Conservation (phyloP, 2,113 vertebrate genomes). For the Tringa solitaria region DNA sequence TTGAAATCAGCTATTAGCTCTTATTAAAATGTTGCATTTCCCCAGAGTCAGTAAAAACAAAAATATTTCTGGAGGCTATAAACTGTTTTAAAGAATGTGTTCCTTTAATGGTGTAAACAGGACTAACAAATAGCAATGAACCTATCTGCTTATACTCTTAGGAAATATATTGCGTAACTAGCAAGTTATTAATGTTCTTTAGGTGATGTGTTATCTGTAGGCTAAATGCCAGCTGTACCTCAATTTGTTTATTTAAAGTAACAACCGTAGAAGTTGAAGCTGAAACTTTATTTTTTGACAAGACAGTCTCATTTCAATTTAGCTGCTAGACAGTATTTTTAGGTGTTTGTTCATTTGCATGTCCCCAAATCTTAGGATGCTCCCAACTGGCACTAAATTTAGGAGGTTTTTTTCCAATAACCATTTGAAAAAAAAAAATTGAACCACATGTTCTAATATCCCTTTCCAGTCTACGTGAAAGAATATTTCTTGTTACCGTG, state of each 20-base stretch:
- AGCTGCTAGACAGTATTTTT: neutral
- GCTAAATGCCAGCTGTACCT: neutral
- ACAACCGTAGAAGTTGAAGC: neutral
- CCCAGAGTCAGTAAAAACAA: neutral
- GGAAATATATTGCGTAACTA: neutral
- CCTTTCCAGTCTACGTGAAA: neutral
- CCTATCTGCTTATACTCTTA: neutral
- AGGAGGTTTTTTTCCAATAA: accelerated
- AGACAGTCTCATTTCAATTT: neutral
- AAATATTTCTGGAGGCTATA: neutral
- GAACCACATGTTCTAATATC: neutral
- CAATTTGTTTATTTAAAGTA: neutral
- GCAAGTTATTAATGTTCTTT: neutral
- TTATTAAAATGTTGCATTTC: neutral
- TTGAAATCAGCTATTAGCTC: neutral
- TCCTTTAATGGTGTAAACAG: neutral
- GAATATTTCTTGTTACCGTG: neutral
- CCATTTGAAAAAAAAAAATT: neutral
- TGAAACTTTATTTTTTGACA: neutral
- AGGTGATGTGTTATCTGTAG: neutral
- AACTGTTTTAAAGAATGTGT: neutral
- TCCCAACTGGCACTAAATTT: neutral
- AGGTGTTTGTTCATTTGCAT: neutral
- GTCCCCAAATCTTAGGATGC: neutral
- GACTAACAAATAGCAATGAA: neutral